phyloP scores from a whole-genome alignment of 2,113 vertebrate species.

The Chaetodon trifascialis region DNA sequence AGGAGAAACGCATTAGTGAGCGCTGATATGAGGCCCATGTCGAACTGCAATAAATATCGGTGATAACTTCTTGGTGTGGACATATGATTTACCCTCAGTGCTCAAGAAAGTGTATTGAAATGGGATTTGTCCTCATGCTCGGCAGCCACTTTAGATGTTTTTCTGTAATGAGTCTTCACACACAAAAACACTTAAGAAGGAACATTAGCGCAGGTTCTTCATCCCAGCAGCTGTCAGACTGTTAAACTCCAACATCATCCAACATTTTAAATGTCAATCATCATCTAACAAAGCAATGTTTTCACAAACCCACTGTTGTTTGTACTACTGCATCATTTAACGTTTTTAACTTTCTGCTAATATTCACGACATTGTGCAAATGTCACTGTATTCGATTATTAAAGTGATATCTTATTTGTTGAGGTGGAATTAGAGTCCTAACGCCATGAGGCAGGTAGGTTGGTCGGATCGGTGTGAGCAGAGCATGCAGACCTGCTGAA shows the following conservation, averaged over 20 bases:
- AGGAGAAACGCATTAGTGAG: constrained; percentile 37
- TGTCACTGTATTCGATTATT: neutral
- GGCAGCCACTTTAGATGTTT: neutral
- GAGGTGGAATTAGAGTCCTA: too few relatives aligned
- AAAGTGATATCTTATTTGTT: neutral
- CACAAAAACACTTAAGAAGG: too few relatives aligned
- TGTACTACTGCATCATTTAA: too few relatives aligned
- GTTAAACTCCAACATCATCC: too few relatives aligned
- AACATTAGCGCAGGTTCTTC: too few relatives aligned
- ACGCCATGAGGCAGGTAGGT: too few relatives aligned
- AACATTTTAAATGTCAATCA: too few relatives aligned
- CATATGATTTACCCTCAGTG: neutral
- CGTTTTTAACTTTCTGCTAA: too few relatives aligned
- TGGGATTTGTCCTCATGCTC: neutral
- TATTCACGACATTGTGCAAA: too few relatives aligned
- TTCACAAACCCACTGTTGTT: too few relatives aligned
- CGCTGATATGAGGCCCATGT: constrained; percentile 9
- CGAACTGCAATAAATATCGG: neutral
- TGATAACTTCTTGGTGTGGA: neutral
- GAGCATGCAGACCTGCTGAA: constrained; percentile 1
- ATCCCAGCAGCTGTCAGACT: too few relatives aligned
- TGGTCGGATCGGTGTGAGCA: neutral
- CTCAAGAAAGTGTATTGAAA: neutral
- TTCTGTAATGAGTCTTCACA: neutral
- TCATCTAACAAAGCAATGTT: too few relatives aligned